A percentile compares a stretch with the other conserved stretches of the same genome.
phyloP scores from a whole-genome alignment of 2,113 vertebrate species.

The Apistogramma diplotaenia region DNA sequence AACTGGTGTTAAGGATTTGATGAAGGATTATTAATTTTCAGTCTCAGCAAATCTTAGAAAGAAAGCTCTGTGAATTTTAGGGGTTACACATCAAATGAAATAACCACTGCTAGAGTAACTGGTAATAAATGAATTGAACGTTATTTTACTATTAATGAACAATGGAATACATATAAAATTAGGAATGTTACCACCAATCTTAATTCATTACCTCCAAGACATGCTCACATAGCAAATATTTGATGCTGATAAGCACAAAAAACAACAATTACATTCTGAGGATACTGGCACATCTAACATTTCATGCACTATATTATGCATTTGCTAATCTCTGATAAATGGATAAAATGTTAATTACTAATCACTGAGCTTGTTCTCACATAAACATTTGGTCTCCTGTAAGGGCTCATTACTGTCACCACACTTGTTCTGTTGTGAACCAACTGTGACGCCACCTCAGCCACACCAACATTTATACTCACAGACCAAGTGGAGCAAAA shows the following conservation, averaged over 20 bases:
- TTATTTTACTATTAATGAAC: not conserved
- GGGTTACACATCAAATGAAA: too few relatives aligned
- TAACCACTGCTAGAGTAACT: not conserved
- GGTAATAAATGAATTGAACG: not conserved
- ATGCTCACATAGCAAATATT: not conserved
- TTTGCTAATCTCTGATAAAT: too few relatives aligned
- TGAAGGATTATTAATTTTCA: not conserved
- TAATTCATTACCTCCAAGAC: not conserved
- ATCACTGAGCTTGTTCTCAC: too few relatives aligned
- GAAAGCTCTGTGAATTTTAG: too few relatives aligned
- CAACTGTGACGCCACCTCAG: too few relatives aligned
- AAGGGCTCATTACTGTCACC: not conserved
- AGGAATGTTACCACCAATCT: fast-evolving
- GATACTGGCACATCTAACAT: too few relatives aligned
- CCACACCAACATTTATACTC: too few relatives aligned
- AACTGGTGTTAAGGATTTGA: not conserved
- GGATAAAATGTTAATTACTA: too few relatives aligned
- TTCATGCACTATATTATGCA: too few relatives aligned
- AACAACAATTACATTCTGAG: too few relatives aligned
- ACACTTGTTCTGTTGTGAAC: too few relatives aligned
- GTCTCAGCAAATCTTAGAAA: not conserved
- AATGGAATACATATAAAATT: not conserved
- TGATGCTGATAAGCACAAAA: not conserved
- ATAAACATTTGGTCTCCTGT: not conserved
- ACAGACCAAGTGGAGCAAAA: too few relatives aligned